Percentiles rank a stretch among this genome's conserved stretches.
Evolutionary conservation across 2,113 vertebrate genomes (phyloP).

Genomic region (Nerophis ophidion): DNA sequence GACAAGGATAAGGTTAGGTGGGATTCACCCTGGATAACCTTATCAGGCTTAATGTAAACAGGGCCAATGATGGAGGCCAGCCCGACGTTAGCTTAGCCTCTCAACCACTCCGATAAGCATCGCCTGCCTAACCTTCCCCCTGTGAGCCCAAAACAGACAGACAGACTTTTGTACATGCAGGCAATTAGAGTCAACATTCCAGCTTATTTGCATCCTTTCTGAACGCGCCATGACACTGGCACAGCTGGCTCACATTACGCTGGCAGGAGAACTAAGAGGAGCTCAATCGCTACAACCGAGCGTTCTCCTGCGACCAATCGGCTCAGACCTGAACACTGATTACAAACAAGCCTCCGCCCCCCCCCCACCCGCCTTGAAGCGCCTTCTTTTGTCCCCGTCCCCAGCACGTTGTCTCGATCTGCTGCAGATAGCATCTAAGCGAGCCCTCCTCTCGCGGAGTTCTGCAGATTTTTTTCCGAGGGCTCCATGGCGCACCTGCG

Average conservation of each 20-base stretch:
- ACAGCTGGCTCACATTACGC: slow-evolving; percentile 31
- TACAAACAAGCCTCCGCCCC: slow-evolving; percentile 22
- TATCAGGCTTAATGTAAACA: too few species aligned
- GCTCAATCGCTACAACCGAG: slow-evolving; percentile 12
- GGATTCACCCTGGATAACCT: too few species aligned
- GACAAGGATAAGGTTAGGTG: too few species aligned
- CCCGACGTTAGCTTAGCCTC: neutral
- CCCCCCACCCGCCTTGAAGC: slow-evolving; percentile 1
- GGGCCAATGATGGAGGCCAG: neutral
- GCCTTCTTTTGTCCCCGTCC: slow-evolving; percentile 49
- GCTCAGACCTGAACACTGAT: slow-evolving; percentile 26
- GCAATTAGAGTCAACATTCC: slow-evolving; percentile 1
- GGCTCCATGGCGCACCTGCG: slow-evolving; percentile 64
- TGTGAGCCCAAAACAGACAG: neutral
- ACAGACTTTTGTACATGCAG: neutral
- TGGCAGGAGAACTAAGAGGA: slow-evolving; percentile 24
- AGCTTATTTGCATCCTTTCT: slow-evolving; percentile 30
- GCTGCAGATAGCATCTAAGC: slow-evolving; percentile 61
- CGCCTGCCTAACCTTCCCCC: neutral
- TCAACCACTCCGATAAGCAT: neutral
- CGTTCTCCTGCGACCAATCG: slow-evolving; percentile 25
- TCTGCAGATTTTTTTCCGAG: slow-evolving; percentile 35
- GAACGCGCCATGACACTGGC: slow-evolving; percentile 18
- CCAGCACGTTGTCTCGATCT: slow-evolving; percentile 43
- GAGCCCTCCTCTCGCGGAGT: slow-evolving; percentile 18